Base-by-base conservation (phyloP, 2,797 vertebrate genomes). In the Dromococcyx pavoninus region DNA sequence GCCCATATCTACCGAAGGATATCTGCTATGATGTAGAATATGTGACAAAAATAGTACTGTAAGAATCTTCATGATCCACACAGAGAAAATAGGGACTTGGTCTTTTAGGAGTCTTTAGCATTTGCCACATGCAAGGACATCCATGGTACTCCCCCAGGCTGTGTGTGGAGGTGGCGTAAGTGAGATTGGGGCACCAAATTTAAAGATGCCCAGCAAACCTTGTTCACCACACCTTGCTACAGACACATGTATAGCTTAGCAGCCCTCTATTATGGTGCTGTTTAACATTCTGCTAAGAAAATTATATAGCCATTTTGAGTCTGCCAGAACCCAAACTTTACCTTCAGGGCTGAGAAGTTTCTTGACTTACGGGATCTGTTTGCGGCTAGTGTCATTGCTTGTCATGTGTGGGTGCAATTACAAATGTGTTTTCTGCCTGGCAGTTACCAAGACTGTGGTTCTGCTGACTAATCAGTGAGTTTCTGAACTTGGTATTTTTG, bases 401-500 rank as follows among this genome's bases (percentile, higher is more conserved):
- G 3, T 30, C 80, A 7, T 9, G 10, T 57, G 64, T 12, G 2
- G 50, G 73, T 64, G 23, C 62, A 86, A 24, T 35, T 88, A 46
- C 21, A 78, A 78, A 74, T 76, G 62, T 84, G 85, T 70, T 88
- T 33, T 93, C 69, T 88, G 48, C 64, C 44, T n/a, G 51, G 35
- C 58, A 12, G 25, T 93, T 89, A 60, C 54, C 74, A 89, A 73
- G 70, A 64, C 71, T 65, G 50, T 58, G 56, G 89, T 93, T 94
- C 57, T 0, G 13, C 94, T 94, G 95, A 95, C 70, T 94, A 96
- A 97, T 85, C 27, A 0, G 41, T 43, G 60, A 79, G 50, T 73
- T 94, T 85, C 86, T 95, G 86, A 86, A 88, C 75, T 43, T 23
- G 33, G 21, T 48, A 65, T 65, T 69, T 93, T 91, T 64, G 44